Conservation (phyloP, 2,113 vertebrate species). For the Centropristis striata region DNA sequence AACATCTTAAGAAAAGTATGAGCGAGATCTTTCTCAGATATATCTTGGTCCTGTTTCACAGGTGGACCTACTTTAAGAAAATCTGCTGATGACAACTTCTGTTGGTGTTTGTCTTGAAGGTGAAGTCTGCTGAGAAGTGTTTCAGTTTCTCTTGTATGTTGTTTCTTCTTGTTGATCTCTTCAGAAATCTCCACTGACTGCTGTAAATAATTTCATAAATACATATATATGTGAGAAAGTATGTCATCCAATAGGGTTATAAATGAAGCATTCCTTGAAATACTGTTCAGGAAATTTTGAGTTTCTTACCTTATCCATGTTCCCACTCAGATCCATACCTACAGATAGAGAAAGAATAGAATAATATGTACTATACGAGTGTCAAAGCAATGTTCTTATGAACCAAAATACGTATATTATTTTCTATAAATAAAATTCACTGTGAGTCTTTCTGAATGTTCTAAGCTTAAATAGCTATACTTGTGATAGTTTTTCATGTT, state of each 20-base stretch:
- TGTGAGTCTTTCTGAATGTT: background rate
- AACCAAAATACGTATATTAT: background rate
- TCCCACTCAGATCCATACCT: background rate
- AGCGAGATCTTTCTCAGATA: constrained; percentile 72
- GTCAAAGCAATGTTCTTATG: background rate
- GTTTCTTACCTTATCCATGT: constrained; percentile 17
- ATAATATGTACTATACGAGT: background rate
- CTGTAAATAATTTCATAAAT: background rate
- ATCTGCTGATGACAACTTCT: constrained; percentile 62
- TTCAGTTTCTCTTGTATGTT: constrained; percentile 1
- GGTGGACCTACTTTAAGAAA: constrained; percentile 73
- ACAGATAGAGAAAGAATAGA: background rate
- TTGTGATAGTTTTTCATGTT: too few species aligned
- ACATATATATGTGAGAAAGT: background rate
- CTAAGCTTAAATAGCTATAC: background rate
- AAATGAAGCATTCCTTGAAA: background rate
- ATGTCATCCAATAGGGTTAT: background rate
- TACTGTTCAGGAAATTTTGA: too few species aligned
- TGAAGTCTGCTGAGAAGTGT: constrained; percentile 45
- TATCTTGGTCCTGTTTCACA: constrained; percentile 15
- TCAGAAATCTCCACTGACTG: background rate
- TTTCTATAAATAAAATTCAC: background rate
- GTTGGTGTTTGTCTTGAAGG: constrained; percentile 53
- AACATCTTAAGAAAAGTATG: constrained; percentile 69
- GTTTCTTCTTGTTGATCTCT: background rate